These are phyloP conservation scores for Sinocyclocheilus grahami DNA, from an alignment of 2,113 vertebrate genomes.

Conservation along the genomic window DNA sequence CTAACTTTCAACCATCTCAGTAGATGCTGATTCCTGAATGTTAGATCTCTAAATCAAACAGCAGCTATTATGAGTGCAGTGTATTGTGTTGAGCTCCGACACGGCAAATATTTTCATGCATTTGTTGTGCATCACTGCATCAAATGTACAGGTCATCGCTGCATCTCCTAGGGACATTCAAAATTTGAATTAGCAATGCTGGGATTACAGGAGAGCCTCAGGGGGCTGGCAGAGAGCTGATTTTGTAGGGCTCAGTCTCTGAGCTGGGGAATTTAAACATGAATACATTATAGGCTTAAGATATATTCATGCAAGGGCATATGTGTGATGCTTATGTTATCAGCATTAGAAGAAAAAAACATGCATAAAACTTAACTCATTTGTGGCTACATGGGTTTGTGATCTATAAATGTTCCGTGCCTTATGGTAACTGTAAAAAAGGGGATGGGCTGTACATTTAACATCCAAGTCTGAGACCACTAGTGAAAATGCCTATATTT, in stretches of 20 bases:
- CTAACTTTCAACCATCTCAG: not conserved
- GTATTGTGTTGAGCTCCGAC: conserved; percentile 33
- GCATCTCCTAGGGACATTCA: conserved; percentile 68
- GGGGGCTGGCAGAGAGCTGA: conserved; percentile 66
- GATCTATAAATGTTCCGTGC: conserved; percentile 23
- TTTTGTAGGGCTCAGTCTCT: conserved; percentile 45
- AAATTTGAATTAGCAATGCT: conserved; percentile 78
- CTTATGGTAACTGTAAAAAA: not conserved
- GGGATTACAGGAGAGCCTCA: conserved; percentile 75
- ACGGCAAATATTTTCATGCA: conserved; percentile 75
- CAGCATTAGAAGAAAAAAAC: not conserved
- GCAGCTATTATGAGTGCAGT: not conserved
- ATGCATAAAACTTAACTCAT: not conserved
- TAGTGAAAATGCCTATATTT: not conserved
- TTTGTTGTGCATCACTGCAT: conserved; percentile 74
- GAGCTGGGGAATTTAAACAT: conserved; percentile 57
- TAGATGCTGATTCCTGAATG: not conserved
- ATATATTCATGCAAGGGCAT: not conserved
- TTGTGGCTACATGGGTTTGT: not conserved
- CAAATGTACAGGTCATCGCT: conserved; percentile 78
- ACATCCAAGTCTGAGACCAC: not conserved
- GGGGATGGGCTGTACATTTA: not conserved
- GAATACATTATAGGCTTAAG: conserved; percentile 52
- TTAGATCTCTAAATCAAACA: not conserved
- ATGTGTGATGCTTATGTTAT: conserved; percentile 23